Percentiles rank a stretch among this genome's conserved stretches.
phyloP scores from a whole-genome alignment of 2,888 invertebrate species.

The Alviniconcha strummeri region DNA sequence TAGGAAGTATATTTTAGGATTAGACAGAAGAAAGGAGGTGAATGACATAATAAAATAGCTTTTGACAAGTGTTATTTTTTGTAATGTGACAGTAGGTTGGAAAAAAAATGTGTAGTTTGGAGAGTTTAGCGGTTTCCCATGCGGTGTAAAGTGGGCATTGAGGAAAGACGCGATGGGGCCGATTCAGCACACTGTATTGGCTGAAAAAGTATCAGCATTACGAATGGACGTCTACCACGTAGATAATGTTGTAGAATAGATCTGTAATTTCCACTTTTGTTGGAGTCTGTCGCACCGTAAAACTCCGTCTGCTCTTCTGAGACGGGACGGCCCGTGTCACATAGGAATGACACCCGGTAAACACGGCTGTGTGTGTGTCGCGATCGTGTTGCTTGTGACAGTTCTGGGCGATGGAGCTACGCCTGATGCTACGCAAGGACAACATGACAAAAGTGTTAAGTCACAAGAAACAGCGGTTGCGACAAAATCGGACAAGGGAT shows the following conservation, averaged over 20 bases:
- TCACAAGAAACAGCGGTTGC: not conserved
- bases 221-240: no score
- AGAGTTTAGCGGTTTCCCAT: constrained; percentile 17
- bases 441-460: not conserved
- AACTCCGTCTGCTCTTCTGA: constrained; percentile 20
- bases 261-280: no score
- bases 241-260: no score
- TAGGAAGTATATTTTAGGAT: no score
- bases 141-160: not conserved
- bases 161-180: constrained; percentile 3
- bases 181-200: not conserved
- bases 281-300: not conserved
- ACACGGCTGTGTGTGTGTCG: constrained; percentile 16
- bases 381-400: constrained; percentile 13
- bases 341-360: constrained; percentile 22
- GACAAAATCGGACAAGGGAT: not conserved
- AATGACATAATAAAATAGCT: no score
- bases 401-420: not conserved
- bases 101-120: constrained; percentile 16
- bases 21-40: no score
- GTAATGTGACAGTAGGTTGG: not conserved
- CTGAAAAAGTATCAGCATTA: no score
- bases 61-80: no score
- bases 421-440: not conserved
- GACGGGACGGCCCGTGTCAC: constrained; percentile 22